These are phyloP conservation scores for Ranitomeya variabilis DNA, from an alignment of 2,113 vertebrate genomes.

Conservation along the genomic window DNA sequence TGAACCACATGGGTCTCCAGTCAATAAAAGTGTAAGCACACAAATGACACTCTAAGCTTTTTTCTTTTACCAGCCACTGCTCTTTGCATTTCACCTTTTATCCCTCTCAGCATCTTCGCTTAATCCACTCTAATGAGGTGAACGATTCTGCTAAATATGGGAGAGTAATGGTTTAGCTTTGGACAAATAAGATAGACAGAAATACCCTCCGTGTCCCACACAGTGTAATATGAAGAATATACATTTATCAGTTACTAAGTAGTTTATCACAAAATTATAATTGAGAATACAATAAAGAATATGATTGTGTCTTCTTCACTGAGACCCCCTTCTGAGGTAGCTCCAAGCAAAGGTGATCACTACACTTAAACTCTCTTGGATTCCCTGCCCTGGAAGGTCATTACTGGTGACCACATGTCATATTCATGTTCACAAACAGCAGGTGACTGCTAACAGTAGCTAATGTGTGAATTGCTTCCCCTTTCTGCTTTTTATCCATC, in stretches of 20 bases:
- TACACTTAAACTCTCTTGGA: conserved; percentile 13
- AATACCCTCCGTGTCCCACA: not conserved
- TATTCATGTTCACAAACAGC: conserved; percentile 70
- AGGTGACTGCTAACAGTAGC: conserved; percentile 69
- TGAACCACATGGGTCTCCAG: conserved; percentile 76
- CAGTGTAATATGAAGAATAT: not conserved
- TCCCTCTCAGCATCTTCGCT: conserved; percentile 77
- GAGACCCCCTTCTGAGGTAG: conserved; percentile 18
- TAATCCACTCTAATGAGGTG: conserved; percentile 87
- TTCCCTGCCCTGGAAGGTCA: conserved; percentile 69
- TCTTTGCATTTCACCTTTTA: conserved; percentile 78
- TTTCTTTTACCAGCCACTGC: conserved; percentile 62
- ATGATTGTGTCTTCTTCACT: not conserved
- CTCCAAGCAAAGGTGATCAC: conserved; percentile 53
- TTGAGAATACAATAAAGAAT: not conserved
- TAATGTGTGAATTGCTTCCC: conserved; percentile 64
- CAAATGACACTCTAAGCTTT: conserved; percentile 69
- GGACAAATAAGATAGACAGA: conserved; percentile 1
- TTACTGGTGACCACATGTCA: conserved; percentile 74
- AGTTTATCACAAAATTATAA: not conserved
- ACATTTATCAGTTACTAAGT: not conserved
- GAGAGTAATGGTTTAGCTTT: conserved; percentile 1
- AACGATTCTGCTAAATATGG: conserved; percentile 69
- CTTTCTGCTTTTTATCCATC: conserved; percentile 68
- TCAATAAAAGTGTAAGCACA: conserved; percentile 81